phyloP scores from a whole-genome alignment of 1,140 invertebrate species.

The Neotoxoptera formosana region DNA sequence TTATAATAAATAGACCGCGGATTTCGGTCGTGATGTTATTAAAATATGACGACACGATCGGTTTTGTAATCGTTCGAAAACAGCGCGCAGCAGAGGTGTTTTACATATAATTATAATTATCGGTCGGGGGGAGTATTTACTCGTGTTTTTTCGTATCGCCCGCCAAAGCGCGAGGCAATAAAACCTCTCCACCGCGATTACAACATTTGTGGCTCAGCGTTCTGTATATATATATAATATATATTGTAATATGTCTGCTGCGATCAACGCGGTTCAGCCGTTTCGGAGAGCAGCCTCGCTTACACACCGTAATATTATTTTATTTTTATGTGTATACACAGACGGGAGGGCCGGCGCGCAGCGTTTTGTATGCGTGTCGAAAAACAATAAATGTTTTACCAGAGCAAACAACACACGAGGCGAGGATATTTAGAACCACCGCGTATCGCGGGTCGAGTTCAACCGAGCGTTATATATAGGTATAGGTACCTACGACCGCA shows the following conservation, averaged over 20 bases:
- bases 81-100: too few relatives aligned
- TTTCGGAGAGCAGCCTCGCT: not conserved
- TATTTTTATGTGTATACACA: not conserved
- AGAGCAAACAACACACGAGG: slow-evolving; percentile 9
- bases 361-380: not conserved
- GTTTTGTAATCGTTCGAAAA: not conserved
- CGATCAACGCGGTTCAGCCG: not conserved
- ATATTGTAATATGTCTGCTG: not conserved
- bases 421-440: not conserved
- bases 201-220: not conserved
- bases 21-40: not conserved
- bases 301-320: not conserved
- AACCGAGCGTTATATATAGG: not conserved
- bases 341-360: not conserved
- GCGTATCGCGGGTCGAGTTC: not conserved
- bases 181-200: not conserved
- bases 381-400: slow-evolving; percentile 31
- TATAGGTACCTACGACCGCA: not conserved
- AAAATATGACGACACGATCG: not conserved
- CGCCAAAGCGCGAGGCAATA: not conserved
- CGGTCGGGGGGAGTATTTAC: not conserved
- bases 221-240: too few relatives aligned
- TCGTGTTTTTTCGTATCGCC: not conserved
- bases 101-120: too few relatives aligned
- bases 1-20: not conserved